Percentiles rank a stretch among this genome's conserved stretches.
phyloP scores from a whole-genome alignment of 2,888 invertebrate genomes.

The Uloborus plumipes region DNA sequence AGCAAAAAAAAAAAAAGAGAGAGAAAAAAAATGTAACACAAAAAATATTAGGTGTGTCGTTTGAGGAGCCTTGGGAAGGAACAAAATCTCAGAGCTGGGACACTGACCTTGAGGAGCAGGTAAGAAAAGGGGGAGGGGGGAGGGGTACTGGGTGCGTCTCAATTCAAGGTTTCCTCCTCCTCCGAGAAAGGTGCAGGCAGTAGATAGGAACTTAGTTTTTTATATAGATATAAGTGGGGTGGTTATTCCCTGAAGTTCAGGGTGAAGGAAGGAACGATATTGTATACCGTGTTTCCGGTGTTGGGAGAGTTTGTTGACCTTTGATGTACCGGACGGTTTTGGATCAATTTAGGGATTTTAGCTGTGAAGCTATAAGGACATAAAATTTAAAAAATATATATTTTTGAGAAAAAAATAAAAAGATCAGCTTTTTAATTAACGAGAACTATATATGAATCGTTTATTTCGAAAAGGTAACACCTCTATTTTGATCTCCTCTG shows the following conservation, averaged over 20 bases:
- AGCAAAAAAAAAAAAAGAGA: neutral
- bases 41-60: slow-evolving; percentile 5
- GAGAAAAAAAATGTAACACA: neutral
- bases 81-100: neutral
- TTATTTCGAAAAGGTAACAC: too few species aligned
- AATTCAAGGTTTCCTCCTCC: slow-evolving; percentile 18
- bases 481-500: too few species aligned
- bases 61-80: slow-evolving; percentile 8
- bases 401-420: too few species aligned
- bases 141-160: slow-evolving; percentile 10
- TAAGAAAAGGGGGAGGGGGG: neutral
- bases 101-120: slow-evolving; percentile 20
- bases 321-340: neutral
- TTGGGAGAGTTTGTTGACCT: slow-evolving; percentile 41
- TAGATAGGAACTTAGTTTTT: slow-evolving; percentile 43
- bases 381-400: too few species aligned
- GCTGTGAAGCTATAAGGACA: too few species aligned
- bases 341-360: too few species aligned
- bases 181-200: slow-evolving; percentile 20
- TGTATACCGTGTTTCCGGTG: slow-evolving; percentile 30
- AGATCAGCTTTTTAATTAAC: too few species aligned
- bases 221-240: slow-evolving; percentile 1
- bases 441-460: too few species aligned
- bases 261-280: slow-evolving; percentile 22
- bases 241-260: slow-evolving; percentile 7